These are phyloP conservation scores for Zingel zingel DNA, from an alignment of 2,113 vertebrate species.

Conservation along the genomic window DNA sequence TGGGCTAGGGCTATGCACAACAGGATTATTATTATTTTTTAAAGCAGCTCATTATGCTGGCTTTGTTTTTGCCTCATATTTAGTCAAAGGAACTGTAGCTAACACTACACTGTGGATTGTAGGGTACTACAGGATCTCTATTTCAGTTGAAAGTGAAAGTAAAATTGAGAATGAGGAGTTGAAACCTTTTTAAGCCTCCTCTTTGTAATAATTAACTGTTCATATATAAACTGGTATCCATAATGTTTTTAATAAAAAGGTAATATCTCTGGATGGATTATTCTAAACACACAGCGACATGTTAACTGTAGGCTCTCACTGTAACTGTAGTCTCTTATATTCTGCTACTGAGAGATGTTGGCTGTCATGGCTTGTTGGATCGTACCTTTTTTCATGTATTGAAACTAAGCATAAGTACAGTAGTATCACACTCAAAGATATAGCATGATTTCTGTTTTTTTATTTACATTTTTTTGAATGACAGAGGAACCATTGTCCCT, in stretches of 20 bases:
- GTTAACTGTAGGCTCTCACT: neutral
- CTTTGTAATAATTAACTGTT: neutral
- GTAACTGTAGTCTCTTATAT: neutral
- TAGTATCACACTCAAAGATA: neutral
- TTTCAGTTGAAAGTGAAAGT: constrained; percentile 23
- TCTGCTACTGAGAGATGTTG: neutral
- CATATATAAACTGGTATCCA: neutral
- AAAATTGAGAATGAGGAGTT: neutral
- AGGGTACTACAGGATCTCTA: neutral
- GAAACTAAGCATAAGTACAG: neutral
- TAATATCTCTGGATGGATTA: neutral
- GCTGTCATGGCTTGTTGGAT: neutral
- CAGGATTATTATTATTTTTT: neutral
- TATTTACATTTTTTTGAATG: too few relatives aligned
- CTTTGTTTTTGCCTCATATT: constrained; percentile 30
- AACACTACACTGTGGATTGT: neutral
- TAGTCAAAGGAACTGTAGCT: neutral
- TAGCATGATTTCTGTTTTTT: too few relatives aligned
- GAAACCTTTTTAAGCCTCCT: neutral
- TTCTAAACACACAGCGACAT: neutral
- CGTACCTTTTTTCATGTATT: neutral
- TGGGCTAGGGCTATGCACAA: constrained; percentile 3
- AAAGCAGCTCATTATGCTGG: constrained; percentile 1
- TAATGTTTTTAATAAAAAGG: neutral
- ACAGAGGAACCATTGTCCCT: too few relatives aligned